Conservation (phyloP, 2,113 vertebrate genomes). For the Rhinogobius similis region DNA sequence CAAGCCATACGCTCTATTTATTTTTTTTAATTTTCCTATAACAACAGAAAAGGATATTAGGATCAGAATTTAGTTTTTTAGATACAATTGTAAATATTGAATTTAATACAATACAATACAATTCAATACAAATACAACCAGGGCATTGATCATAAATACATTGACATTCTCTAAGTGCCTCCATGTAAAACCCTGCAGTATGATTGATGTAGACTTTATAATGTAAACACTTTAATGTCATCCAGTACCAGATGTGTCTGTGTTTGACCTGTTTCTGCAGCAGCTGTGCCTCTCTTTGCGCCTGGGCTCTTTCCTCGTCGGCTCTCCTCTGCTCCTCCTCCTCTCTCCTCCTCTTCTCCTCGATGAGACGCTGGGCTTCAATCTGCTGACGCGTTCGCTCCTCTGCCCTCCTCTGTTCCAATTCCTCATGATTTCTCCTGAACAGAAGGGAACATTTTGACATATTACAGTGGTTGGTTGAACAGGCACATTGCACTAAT, state of each 20-base stretch:
- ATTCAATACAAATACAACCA: too few relatives aligned
- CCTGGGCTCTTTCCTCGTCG: slow-evolving; percentile 81
- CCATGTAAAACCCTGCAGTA: background rate
- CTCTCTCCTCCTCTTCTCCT: slow-evolving; percentile 77
- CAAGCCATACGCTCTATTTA: background rate
- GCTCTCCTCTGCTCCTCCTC: slow-evolving; percentile 80
- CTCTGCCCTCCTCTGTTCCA: slow-evolving; percentile 82
- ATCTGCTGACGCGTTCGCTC: slow-evolving; percentile 81
- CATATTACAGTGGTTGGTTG: too few relatives aligned
- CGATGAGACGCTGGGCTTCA: slow-evolving; percentile 77
- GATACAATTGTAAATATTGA: too few relatives aligned
- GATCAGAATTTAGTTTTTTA: too few relatives aligned
- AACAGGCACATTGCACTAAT: too few relatives aligned
- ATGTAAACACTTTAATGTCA: background rate
- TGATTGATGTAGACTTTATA: background rate
- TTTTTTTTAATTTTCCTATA: background rate
- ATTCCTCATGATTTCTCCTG: slow-evolving; percentile 84
- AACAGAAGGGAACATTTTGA: background rate
- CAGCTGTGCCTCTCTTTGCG: slow-evolving; percentile 81
- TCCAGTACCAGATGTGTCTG: background rate
- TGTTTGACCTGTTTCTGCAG: slow-evolving; percentile 84
- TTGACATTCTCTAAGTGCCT: background rate
- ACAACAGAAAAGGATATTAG: background rate
- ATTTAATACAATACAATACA: too few relatives aligned
- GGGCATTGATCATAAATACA: background rate